Evolutionary conservation across 2,797 vertebrate genomes (phyloP).

Genomic region (Acomys russatus): DNA sequence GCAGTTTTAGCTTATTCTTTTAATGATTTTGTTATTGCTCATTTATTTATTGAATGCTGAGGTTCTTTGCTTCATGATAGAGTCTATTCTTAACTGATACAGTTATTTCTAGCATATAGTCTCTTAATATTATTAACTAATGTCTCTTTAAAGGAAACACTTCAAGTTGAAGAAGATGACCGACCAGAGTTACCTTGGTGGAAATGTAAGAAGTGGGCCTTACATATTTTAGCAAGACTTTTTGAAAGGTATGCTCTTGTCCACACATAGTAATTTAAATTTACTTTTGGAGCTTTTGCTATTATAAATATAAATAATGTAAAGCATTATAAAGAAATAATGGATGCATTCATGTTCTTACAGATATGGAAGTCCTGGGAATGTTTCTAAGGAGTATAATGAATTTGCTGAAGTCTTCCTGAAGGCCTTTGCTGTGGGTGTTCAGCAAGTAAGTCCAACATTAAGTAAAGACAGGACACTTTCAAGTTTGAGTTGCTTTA

Average conservation of each 20-base stretch:
- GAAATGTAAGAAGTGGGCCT: conserved; percentile 99
- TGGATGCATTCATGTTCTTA: conserved; percentile 79
- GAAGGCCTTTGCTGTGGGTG: conserved; percentile 97
- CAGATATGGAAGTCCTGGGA: conserved; percentile 99
- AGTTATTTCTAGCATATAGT: background rate
- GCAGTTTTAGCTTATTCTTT: background rate
- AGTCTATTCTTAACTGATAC: conserved; percentile 10
- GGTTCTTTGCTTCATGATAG: background rate
- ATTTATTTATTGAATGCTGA: conserved; percentile 24
- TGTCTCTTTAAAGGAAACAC: conserved; percentile 93
- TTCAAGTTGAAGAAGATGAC: conserved; percentile 99
- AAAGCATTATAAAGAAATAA: conserved; percentile 46
- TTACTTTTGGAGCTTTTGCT: background rate
- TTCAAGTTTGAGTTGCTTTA: background rate
- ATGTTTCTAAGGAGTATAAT: conserved; percentile 99
- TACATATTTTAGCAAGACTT: conserved; percentile 98
- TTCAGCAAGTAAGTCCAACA: conserved; percentile 94
- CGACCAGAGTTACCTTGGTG: conserved; percentile 98
- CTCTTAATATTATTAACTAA: conserved; percentile 65
- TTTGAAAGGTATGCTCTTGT: conserved; percentile 95
- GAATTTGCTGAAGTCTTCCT: conserved; percentile 99
- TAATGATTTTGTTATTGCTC: background rate
- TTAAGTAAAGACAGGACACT: background rate
- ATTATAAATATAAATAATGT: background rate
- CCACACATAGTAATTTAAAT: background rate